Conservation (phyloP, 1,140 invertebrate genomes). For the Tachypleus tridentatus region DNA sequence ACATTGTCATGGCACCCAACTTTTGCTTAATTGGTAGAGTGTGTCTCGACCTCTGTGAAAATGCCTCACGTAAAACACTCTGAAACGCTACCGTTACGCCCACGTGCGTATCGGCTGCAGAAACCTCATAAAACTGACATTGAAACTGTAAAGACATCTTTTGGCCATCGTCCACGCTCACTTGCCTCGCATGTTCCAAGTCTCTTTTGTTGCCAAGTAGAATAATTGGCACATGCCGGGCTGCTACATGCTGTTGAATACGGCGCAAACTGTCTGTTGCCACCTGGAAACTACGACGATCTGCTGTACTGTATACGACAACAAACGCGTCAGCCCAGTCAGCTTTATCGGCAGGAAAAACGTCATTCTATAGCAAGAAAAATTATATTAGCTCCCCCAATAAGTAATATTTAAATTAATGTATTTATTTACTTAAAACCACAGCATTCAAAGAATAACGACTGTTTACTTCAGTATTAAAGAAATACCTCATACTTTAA, state of each 20-base stretch:
- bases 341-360: constrained; percentile 43
- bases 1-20: constrained; percentile 10
- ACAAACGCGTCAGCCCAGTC: constrained; percentile 64
- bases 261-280: constrained; percentile 30
- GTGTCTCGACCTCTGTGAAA: not conserved
- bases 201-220: constrained; percentile 62
- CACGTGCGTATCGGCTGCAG: constrained; percentile 9
- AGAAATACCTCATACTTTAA: constrained; percentile 47
- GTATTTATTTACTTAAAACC: constrained; percentile 28
- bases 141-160: constrained; percentile 30
- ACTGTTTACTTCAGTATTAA: constrained; percentile 58
- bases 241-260: not conserved
- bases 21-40: constrained; percentile 2
- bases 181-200: constrained; percentile 55
- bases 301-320: constrained; percentile 65
- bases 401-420: no score
- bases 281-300: constrained; percentile 52
- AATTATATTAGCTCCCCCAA: no score
- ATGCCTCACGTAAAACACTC: constrained; percentile 3
- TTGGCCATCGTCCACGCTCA: constrained; percentile 36
- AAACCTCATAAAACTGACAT: constrained; percentile 33
- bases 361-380: not conserved
- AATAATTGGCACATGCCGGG: constrained; percentile 37
- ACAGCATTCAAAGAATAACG: constrained; percentile 52
- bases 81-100: constrained; percentile 9